A percentile compares a stretch with the other conserved stretches of the same genome.
These are phyloP conservation scores for Tuta absoluta DNA, from an alignment of 2,888 invertebrate species.

Conservation along the genomic window DNA sequence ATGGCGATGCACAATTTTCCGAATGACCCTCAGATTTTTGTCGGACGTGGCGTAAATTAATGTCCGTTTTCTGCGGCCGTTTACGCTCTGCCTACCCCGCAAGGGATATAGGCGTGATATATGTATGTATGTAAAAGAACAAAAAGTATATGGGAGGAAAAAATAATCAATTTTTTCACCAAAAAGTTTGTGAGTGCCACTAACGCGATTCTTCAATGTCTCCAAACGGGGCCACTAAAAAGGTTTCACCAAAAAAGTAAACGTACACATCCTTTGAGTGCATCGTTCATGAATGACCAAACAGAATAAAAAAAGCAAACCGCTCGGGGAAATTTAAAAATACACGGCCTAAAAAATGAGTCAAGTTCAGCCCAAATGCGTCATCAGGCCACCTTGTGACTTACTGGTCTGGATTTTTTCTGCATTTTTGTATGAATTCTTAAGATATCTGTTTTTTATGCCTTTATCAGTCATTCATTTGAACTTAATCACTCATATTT, in stretches of 20 bases:
- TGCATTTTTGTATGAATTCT: neutral
- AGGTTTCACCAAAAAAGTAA: neutral
- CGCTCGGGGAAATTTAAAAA: constrained; percentile 26
- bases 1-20: no score
- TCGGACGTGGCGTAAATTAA: no score
- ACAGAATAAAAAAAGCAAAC: constrained; percentile 21
- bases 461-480: no score
- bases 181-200: neutral
- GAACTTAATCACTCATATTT: no score
- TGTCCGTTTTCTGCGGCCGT: no score
- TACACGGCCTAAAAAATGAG: constrained; percentile 29
- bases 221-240: neutral
- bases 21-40: no score
- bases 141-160: no score
- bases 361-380: constrained; percentile 32
- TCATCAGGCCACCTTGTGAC: constrained; percentile 27
- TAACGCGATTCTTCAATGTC: neutral
- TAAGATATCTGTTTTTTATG: no score
- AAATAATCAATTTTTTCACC: no score
- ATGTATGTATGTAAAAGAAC: no score
- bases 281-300: constrained; percentile 10
- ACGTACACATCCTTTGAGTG: constrained; percentile 1
- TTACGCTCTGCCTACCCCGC: no score
- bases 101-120: no score
- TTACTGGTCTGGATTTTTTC: constrained; percentile 20